Conservation (phyloP, 2,888 invertebrate species). For the Nematopogon swammerdamellus region DNA sequence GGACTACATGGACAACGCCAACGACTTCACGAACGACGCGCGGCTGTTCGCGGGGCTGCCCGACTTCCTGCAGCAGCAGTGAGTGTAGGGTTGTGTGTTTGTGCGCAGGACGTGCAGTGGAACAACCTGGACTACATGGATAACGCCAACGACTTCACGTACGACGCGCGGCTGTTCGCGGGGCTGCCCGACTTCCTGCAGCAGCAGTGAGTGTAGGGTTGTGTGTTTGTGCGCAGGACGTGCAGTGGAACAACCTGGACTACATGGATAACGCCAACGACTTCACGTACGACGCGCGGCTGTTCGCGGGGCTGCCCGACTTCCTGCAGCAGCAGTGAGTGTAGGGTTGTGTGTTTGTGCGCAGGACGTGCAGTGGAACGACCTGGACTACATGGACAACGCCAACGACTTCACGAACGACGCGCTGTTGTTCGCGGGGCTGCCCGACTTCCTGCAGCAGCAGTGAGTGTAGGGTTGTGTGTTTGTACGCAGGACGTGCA, state of each 20-base stretch:
- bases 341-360: no score
- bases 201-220: no score
- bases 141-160: constrained; percentile 75
- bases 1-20: constrained; percentile 76
- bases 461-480: not conserved
- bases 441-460: constrained; percentile 67
- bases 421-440: constrained; percentile 52
- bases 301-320: constrained; percentile 62
- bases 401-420: constrained; percentile 79
- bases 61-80: constrained; percentile 65
- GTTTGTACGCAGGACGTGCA: constrained; percentile 61
- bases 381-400: constrained; percentile 79
- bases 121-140: constrained; percentile 86
- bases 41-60: constrained; percentile 61
- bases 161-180: constrained; percentile 57
- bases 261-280: constrained; percentile 78
- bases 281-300: constrained; percentile 67
- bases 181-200: constrained; percentile 68
- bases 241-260: constrained; percentile 84
- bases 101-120: constrained; percentile 71
- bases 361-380: constrained; percentile 80
- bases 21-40: constrained; percentile 75
- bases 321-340: constrained; percentile 69
- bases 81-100: no score
- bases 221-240: constrained; percentile 57